Evolutionary conservation across 1,140 invertebrate species (phyloP).

Genomic region (Solenopsis invicta): DNA sequence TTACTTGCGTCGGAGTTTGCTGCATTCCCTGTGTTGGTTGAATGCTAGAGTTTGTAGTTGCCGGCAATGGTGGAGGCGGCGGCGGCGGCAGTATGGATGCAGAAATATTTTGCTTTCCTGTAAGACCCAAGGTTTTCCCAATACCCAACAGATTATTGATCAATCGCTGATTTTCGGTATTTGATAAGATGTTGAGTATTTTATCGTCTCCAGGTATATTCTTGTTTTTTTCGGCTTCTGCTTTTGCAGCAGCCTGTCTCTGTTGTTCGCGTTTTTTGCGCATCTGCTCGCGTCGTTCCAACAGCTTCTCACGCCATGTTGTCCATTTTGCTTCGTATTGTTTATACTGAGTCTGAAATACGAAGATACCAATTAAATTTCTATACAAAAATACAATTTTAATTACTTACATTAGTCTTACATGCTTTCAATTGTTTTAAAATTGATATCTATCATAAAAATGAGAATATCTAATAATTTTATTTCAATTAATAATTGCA

Average conservation of each 20-base stretch:
- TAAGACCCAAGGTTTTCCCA: slow-evolving; percentile 85
- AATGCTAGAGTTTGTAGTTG: slow-evolving; percentile 35
- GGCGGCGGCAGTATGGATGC: slow-evolving; percentile 44
- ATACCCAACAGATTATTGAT: slow-evolving; percentile 86
- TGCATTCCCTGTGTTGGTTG: slow-evolving; percentile 44
- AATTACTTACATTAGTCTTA: background rate
- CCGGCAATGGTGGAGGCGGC: slow-evolving; percentile 67
- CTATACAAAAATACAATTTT: slow-evolving; percentile 24
- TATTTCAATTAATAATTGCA: background rate
- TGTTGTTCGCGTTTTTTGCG: slow-evolving; percentile 89
- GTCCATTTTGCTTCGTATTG: slow-evolving; percentile 95
- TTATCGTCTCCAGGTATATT: slow-evolving; percentile 84
- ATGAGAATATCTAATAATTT: background rate
- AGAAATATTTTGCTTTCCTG: slow-evolving; percentile 79
- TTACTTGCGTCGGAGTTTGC: slow-evolving; percentile 54
- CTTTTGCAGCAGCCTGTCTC: slow-evolving; percentile 79
- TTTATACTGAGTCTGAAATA: slow-evolving; percentile 89
- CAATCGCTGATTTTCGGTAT: slow-evolving; percentile 84
- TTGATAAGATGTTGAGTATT: slow-evolving; percentile 85
- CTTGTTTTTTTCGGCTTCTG: slow-evolving; percentile 83
- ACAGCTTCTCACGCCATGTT: slow-evolving; percentile 91
- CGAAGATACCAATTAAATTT: slow-evolving; percentile 13
- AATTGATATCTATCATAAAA: slow-evolving; percentile 1
- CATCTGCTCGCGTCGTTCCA: slow-evolving; percentile 93
- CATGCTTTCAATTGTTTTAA: background rate